Evolutionary conservation across 2,888 invertebrate genomes (phyloP), one percentile per base, ranked within the genome.

Genomic region (Caradrina kadenii): DNA sequence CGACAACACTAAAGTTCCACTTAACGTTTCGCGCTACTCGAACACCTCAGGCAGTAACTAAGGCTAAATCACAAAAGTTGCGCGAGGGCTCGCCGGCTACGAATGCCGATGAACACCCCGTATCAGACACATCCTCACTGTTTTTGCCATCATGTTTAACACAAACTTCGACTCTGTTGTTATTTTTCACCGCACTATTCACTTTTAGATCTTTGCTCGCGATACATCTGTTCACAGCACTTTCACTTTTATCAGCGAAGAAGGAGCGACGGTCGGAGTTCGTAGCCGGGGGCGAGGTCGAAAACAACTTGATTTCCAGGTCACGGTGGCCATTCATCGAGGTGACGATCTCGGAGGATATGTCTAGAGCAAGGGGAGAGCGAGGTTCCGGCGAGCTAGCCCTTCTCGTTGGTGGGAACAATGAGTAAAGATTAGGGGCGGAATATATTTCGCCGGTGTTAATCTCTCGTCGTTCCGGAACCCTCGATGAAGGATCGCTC

Each of bases 281-380:
- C 82, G 93, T 90, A 82, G 94, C 94, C 88, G 96, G 92, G 79
- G 96, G 96, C 88, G 96, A 96, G 84, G 97, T 96, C 82, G 97
- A 97, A 93, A 97, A 97, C 92, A 98, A 97, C 90, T 97, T 97
- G 84, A 98, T 98, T 93, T 98, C 98, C 89, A 98, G 93, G 92
- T 98, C 98, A 73, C 98, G 96, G 89, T 97, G 97, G 56, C 98
- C 98, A 89, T 97, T 97, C 82, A 97, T 96, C 55, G 97, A 97
- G 35, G 97, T 98, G 80, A 98, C 97, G 83, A 98, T 98, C 88
- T 97, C 97, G 48, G 97, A 97, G 45, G 97, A 97, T 70, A 98
- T 97, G 91, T 97, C 97, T 84, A 98, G 93, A 76, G 93, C 94
- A 79, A 92, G 95, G 60, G 93, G 93, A 85, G 91, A 95, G 81